phyloP scores from a whole-genome alignment of 2,797 vertebrate genomes.

The Notoglanidium macrostoma region DNA sequence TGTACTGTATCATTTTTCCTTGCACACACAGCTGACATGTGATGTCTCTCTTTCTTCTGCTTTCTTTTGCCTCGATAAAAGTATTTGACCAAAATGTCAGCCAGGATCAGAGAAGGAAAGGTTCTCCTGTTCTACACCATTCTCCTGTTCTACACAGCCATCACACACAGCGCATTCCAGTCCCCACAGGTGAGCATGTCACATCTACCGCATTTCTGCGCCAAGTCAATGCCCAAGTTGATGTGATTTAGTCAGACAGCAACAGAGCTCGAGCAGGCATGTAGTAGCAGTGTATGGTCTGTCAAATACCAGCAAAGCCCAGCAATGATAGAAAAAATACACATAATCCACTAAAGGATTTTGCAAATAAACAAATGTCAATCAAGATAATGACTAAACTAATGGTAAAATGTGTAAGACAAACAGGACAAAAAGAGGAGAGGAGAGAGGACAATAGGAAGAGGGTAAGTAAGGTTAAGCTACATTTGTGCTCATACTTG shows the following conservation, averaged over 20 bases:
- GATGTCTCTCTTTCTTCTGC: slow-evolving; percentile 40
- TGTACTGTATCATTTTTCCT: slow-evolving; percentile 2
- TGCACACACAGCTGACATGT: slow-evolving; percentile 40
- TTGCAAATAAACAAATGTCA: background rate
- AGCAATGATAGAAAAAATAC: background rate
- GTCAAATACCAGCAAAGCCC: background rate
- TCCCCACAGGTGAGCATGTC: slow-evolving; percentile 36
- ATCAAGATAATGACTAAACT: background rate
- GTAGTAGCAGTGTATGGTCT: slow-evolving; percentile 38
- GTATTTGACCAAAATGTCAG: slow-evolving; percentile 57
- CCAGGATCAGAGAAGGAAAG: slow-evolving; percentile 52
- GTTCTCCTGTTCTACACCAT: slow-evolving; percentile 31
- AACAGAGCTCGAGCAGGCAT: background rate
- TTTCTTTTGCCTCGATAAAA: slow-evolving; percentile 46
- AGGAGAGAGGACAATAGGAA: background rate
- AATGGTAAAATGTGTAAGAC: background rate
- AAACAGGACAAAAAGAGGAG: background rate
- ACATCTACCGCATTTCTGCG: slow-evolving; percentile 26
- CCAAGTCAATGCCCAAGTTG: slow-evolving; percentile 33
- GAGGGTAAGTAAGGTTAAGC: background rate
- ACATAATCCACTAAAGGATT: background rate
- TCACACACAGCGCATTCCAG: background rate
- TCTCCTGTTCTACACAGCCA: slow-evolving; percentile 15
- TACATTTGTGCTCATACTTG: background rate
- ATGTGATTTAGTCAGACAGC: slow-evolving; percentile 48